Percentiles rank a stretch among this genome's conserved stretches.
Conservation (phyloP, 2,888 invertebrate genomes). For the Melanostoma scalare region DNA sequence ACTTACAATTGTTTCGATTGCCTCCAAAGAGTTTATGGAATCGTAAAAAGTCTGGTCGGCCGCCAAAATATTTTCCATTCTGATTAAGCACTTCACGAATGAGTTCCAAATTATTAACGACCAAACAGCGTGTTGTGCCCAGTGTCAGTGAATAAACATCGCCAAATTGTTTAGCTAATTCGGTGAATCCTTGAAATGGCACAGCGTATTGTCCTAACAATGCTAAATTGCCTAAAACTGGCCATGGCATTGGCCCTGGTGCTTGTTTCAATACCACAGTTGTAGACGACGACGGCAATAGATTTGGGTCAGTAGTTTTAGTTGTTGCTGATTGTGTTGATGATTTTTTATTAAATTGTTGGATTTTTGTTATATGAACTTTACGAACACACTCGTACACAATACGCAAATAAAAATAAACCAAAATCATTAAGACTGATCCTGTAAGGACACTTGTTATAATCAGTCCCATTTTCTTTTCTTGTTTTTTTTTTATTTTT, state of each 20-base stretch:
- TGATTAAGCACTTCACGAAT: conserved; percentile 90
- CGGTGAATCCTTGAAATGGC: conserved; percentile 88
- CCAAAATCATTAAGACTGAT: conserved; percentile 65
- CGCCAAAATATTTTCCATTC: conserved; percentile 91
- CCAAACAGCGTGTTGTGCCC: conserved; percentile 87
- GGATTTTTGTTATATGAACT: conserved; percentile 71
- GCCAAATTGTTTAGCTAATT: conserved; percentile 86
- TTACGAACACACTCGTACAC: conserved; percentile 75
- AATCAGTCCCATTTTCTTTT: conserved; percentile 67
- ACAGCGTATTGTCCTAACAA: conserved; percentile 85
- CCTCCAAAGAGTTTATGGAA: conserved; percentile 93
- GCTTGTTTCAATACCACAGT: conserved; percentile 79
- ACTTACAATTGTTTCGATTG: conserved; percentile 93
- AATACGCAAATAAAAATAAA: conserved; percentile 74
- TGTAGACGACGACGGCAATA: conserved; percentile 12
- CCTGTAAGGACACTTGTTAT: conserved; percentile 64
- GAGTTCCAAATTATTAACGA: conserved; percentile 88
- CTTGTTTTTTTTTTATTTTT: conserved; percentile 23
- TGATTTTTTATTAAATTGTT: conserved; percentile 63
- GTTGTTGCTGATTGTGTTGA: conserved; percentile 17
- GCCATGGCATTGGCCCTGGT: conserved; percentile 87
- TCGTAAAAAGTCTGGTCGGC: conserved; percentile 90
- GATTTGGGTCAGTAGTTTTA: conserved; percentile 42
- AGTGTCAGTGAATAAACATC: conserved; percentile 87
- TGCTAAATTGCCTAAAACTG: conserved; percentile 88